These are phyloP conservation scores for Asarcornis scutulata DNA, from an alignment of 2,113 vertebrate species.

Conservation along the genomic window DNA sequence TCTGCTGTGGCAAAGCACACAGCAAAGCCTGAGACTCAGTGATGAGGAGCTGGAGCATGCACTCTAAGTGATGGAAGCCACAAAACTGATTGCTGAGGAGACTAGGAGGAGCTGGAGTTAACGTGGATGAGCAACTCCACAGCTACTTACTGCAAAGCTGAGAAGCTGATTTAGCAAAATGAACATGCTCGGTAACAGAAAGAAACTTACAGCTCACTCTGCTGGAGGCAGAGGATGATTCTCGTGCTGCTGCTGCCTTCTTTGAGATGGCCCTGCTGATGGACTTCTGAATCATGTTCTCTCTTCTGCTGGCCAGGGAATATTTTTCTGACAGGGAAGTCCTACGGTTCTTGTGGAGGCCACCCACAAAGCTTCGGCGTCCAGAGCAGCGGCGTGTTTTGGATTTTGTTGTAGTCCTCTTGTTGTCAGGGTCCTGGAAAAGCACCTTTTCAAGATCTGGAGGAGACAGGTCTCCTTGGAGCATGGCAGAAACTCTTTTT, in stretches of 20 bases:
- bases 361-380: conserved; percentile 6
- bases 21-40: rapidly evolving
- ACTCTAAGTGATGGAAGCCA: neutral
- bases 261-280: conserved; percentile 77
- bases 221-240: conserved; percentile 76
- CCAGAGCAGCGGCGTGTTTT: neutral
- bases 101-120: neutral
- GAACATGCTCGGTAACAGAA: rapidly evolving
- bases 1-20: neutral
- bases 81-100: rapidly evolving
- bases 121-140: rapidly evolving
- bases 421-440: neutral
- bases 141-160: rapidly evolving
- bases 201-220: conserved; percentile 81
- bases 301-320: conserved; percentile 78
- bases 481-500: rapidly evolving
- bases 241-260: conserved; percentile 66
- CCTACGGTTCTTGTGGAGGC: conserved; percentile 25
- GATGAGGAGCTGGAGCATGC: neutral
- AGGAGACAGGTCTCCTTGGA: neutral
- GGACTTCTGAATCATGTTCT: conserved; percentile 77
- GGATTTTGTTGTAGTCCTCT: neutral
- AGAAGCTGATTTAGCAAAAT: neutral
- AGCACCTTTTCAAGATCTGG: neutral
- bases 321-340: conserved; percentile 71